Percentiles rank a stretch among this genome's conserved stretches.
phyloP scores from a whole-genome alignment of 2,888 invertebrate species.

The Eristalis tenax region DNA sequence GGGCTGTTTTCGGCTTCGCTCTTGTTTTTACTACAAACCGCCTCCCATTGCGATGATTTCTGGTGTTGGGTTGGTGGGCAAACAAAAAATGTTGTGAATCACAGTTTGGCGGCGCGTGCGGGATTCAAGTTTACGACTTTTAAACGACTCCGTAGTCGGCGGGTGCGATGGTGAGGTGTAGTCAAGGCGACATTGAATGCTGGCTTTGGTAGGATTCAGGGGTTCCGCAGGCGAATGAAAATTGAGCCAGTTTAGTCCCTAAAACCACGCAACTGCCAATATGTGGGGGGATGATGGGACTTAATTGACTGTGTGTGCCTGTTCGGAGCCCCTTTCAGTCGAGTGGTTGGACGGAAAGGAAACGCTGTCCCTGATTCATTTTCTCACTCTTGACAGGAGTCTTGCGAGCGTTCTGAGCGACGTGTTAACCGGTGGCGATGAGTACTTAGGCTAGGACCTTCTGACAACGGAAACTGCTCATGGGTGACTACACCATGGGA shows the following conservation, averaged over 20 bases:
- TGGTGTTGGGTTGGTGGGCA: not conserved
- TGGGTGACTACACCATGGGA: too few relatives aligned
- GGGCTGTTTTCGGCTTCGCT: not conserved
- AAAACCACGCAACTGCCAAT: not conserved
- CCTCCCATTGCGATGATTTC: not conserved
- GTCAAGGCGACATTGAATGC: not conserved
- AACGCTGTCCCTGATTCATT: too few relatives aligned
- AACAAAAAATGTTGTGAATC: not conserved
- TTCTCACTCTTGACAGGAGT: too few relatives aligned
- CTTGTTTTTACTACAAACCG: too few relatives aligned
- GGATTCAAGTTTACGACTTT: not conserved
- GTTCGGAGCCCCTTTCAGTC: not conserved
- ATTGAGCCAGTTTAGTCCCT: not conserved
- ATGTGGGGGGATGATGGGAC: not conserved
- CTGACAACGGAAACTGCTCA: too few relatives aligned
- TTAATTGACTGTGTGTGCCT: not conserved
- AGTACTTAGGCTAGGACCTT: too few relatives aligned
- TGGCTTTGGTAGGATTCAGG: not conserved
- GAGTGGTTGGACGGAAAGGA: too few relatives aligned
- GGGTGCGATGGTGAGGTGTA: not conserved
- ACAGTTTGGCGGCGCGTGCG: not conserved
- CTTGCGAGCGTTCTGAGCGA: too few relatives aligned
- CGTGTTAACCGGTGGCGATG: too few relatives aligned
- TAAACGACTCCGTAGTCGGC: not conserved
- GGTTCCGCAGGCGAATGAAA: not conserved